Evolutionary conservation across 2,113 vertebrate genomes (phyloP), one percentile per base, ranked within the genome.

Genomic region (Caranx ignobilis): DNA sequence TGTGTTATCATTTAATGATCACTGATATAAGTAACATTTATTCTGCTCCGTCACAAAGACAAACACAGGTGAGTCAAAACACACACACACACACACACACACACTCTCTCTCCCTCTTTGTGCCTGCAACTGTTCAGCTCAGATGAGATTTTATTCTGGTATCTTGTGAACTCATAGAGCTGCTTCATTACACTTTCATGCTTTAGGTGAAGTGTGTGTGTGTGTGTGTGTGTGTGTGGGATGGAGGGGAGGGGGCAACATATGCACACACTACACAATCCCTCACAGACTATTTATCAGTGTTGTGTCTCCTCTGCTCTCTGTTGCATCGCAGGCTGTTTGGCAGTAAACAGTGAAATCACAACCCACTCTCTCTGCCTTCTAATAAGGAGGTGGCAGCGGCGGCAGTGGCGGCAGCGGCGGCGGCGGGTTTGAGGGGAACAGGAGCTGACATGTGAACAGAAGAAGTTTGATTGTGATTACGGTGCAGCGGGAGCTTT

Each of bases 381-480:
- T 86, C 63, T 82, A 84, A 90, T 85, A 85, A 79, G 84, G 56
- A 84, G 79, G 86, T 19, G 71, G 77, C 18, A n/a, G n/a, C n/a
- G n/a, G n/a, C n/a, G n/a, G n/a, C n/a, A n/a, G n/a, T n/a, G 26
- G 26, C 26, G 26, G 26, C 26, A 26, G 26, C 26, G 26, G 26
- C 26, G 26, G 26, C 26, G 26, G 26, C 26, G 26, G 26, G 26
- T 84, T 72, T 86, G 87, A 88, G 82, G 86, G 82, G 77, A 84
- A 84, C 80, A 73, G 56, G 77, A 88, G 84, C 82, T 81, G 91
- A 91, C 84, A 79, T 78, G 89, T 75, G 80, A 89, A 82, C 81
- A 87, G 87, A 77, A 48, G 82, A 90, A 86, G 56, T 62, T 63
- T 85, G 89, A 82, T 87, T 82, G 88, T 89, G 87, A 92, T 88